Conservation (phyloP, 2,888 invertebrate genomes). For the Calephelis perditalis region DNA sequence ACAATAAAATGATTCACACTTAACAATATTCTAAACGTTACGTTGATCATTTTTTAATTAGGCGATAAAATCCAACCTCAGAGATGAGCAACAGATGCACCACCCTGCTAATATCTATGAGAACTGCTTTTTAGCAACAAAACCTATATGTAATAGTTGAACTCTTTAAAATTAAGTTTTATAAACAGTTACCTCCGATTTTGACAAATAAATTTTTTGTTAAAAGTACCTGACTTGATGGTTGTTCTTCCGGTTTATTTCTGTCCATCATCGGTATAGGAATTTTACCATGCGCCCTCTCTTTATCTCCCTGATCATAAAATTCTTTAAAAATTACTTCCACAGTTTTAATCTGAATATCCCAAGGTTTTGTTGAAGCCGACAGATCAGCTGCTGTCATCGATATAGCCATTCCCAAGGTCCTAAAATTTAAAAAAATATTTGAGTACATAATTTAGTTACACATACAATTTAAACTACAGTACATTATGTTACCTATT, state of each 20-base stretch:
- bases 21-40: no score
- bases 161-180: no score
- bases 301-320: conserved; percentile 87
- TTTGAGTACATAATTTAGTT: background rate
- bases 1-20: no score
- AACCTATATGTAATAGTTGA: no score
- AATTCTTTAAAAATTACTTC: conserved; percentile 90
- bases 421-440: conserved; percentile 48
- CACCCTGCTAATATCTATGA: no score
- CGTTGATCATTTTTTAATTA: no score
- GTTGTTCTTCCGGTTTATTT: conserved; percentile 83
- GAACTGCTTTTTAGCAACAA: no score
- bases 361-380: conserved; percentile 91
- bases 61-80: no score
- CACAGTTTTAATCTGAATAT: conserved; percentile 87
- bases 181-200: no score
- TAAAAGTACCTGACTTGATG: conserved; percentile 82
- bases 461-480: background rate
- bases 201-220: background rate
- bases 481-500: conserved; percentile 67
- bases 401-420: conserved; percentile 84
- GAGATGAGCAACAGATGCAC: no score
- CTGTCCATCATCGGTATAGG: conserved; percentile 92
- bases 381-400: conserved; percentile 93
- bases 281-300: conserved; percentile 80